A percentile compares a stretch with the other conserved stretches of the same genome.
Evolutionary conservation across 2,888 invertebrate species (phyloP).

Genomic region (Biston stratarius): DNA sequence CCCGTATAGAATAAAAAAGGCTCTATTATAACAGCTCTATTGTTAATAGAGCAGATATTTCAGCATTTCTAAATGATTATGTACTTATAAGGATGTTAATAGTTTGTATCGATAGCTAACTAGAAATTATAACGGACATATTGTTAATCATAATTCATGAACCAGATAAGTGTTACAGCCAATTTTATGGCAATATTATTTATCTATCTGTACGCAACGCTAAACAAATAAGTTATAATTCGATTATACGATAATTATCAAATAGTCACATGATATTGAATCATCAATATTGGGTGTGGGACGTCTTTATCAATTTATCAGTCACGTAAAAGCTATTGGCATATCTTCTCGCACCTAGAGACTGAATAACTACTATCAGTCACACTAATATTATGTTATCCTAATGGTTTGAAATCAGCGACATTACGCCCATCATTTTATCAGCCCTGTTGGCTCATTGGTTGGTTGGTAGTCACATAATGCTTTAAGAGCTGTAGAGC

Average conservation of each 20-base stretch:
- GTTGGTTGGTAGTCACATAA: too few species aligned
- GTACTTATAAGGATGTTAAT: background rate
- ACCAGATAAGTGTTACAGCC: background rate
- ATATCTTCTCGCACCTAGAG: background rate
- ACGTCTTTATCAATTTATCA: conserved; percentile 19
- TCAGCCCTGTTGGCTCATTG: too few species aligned
- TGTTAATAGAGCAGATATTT: too few species aligned
- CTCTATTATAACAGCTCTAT: too few species aligned
- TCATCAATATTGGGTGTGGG: conserved; percentile 22
- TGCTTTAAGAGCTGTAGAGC: too few species aligned
- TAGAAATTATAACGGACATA: conserved; percentile 1
- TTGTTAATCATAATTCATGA: conserved; percentile 1
- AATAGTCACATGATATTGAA: conserved; percentile 26
- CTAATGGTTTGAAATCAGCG: too few species aligned
- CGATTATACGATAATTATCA: conserved; percentile 36
- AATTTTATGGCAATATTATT: conserved; percentile 21
- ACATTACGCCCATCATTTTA: too few species aligned
- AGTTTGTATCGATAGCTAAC: background rate
- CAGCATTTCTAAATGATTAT: too few species aligned
- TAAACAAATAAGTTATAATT: conserved; percentile 35
- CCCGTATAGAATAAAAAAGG: too few species aligned
- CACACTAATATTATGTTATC: background rate
- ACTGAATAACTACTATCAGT: conserved; percentile 11
- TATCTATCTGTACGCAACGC: conserved; percentile 15
- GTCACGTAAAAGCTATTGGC: conserved; percentile 6